Base-by-base conservation (phyloP, 2,113 vertebrate species). In the Lagopus muta region DNA sequence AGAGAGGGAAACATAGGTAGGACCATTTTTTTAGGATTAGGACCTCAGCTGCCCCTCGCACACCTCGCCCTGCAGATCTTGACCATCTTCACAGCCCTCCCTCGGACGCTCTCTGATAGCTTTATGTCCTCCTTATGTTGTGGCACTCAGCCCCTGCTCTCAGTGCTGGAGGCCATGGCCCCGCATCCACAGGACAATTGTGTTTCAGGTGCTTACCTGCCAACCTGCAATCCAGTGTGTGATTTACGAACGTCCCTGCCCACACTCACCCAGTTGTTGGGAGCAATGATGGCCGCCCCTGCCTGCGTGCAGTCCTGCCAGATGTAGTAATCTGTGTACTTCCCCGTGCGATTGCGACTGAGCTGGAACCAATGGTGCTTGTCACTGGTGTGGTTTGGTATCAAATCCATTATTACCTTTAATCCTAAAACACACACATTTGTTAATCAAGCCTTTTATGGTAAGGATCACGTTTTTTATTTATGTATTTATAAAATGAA, bases 341-440 rank as follows among this genome's bases (percentile, higher is more conserved):
- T 98, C 69, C 97, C 98, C 2, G 98, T 97, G 76, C 96, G 91
- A 32, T 95, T 98, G 55, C 98, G 98, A 92, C 99, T 99, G 88
- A 98, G 84, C 91, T 99, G 98, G 93, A 99, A 99, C 99, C 99
- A 99, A n/a, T 2, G 75, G 96, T 99, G 99, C 54, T 97, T 98
- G 96, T 99, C 97, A 24, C 99, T 99, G 40, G 99, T 99, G 77
- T 99, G 99, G 96, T 99, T 99, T 58, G 99, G 99, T 96, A 99
- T 99, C 75, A 99, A 98, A 96, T 99, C 99, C 71, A 99, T 98
- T 57, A 99, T 99, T 94, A 99, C 89, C 97, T 98, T 99, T 73
- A 99, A 83, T 93, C 98, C 99, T 99, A 93, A 82, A 90, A 36
- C 8, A 18, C 27, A 40, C 11, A 32, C 22, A 36, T 75, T 22